A percentile compares a stretch with the other conserved stretches of the same genome.
Conservation (phyloP, 2,797 vertebrate species). For the Neosilurus mollespiculum region DNA sequence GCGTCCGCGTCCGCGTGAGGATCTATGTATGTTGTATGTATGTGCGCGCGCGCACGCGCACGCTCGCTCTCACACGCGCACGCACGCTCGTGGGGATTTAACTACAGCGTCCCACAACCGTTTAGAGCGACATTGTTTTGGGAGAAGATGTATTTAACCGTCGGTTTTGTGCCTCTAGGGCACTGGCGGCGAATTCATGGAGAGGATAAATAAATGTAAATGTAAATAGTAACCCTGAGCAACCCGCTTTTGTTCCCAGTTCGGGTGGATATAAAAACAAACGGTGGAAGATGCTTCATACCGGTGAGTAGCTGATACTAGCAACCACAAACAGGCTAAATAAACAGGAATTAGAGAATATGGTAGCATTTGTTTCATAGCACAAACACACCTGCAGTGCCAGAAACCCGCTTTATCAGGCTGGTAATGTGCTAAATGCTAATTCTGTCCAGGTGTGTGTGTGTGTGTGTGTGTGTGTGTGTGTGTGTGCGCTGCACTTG, state of each 20-base stretch:
- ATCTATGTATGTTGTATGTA: conserved; percentile 48
- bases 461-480: too few relatives aligned
- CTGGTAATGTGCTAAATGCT: background rate
- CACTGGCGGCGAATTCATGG: conserved; percentile 11
- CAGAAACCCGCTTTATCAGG: background rate
- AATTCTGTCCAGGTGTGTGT: background rate
- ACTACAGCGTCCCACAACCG: conserved; percentile 38
- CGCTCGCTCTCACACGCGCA: conserved; percentile 59
- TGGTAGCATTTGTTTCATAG: background rate
- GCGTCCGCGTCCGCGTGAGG: background rate
- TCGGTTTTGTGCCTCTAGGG: background rate
- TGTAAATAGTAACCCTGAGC: conserved; percentile 16
- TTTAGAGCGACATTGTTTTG: background rate
- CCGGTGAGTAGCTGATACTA: conserved; percentile 43
- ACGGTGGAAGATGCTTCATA: conserved; percentile 45
- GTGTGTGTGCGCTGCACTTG: too few relatives aligned
- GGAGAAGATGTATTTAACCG: background rate
- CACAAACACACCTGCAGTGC: background rate
- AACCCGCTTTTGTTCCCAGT: conserved; percentile 12
- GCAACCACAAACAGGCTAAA: background rate
- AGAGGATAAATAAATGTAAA: background rate
- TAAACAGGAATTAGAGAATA: background rate
- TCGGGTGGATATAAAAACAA: conserved; percentile 29
- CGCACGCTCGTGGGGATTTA: conserved; percentile 61
- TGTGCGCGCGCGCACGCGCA: conserved; percentile 10